Evolutionary conservation across 2,797 vertebrate species (phyloP), one percentile per base, ranked within the genome.

Genomic region (Enteromius radiatus): DNA sequence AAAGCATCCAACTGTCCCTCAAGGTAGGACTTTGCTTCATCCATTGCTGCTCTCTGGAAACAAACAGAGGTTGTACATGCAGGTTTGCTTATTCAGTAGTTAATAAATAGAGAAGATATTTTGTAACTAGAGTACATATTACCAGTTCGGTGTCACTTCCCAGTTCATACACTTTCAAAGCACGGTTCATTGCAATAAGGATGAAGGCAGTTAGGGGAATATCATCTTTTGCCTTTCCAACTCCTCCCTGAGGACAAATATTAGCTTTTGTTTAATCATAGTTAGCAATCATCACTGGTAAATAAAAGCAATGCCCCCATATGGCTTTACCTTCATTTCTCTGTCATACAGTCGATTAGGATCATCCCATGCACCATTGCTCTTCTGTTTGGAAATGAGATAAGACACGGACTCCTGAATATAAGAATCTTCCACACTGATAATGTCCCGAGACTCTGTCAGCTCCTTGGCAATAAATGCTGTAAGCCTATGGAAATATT

Each of bases 401-500:
- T 94, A 94, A 67, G 87, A 88, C 85, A 94, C 73, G 0, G 93
- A 91, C 26, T 86, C 87, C 26, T 0, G 70, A 76, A 94, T 90
- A 75, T 92, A 89, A 15, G 9, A 81, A 5, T 92, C 87, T 47
- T 89, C 83, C 23, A 94, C 23, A 1, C 0, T 5, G 28, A 94
- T 89, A 59, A 94, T 85, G 11, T 70, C 52, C 79, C 78, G 86
- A 47, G 82, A 65, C 38, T 88, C 90, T 21, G 87, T 88, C 73
- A 94, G 89, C n/a, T 94, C 93, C 88, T 93, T 94, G 21, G 92
- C 92, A 86, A 94, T 91, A 82, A 93, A 94, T 2, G 94, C 93
- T n/a, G 94, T 94, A 78, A 94, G 85, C 93, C 93, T 94, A 81
- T 1, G 1, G 1, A 4, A 75, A 84, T 84, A 78, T 12, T 84